These are phyloP conservation scores for Drosophila chauvacae DNA, from an alignment of 1,140 invertebrate genomes.

Conservation along the genomic window DNA sequence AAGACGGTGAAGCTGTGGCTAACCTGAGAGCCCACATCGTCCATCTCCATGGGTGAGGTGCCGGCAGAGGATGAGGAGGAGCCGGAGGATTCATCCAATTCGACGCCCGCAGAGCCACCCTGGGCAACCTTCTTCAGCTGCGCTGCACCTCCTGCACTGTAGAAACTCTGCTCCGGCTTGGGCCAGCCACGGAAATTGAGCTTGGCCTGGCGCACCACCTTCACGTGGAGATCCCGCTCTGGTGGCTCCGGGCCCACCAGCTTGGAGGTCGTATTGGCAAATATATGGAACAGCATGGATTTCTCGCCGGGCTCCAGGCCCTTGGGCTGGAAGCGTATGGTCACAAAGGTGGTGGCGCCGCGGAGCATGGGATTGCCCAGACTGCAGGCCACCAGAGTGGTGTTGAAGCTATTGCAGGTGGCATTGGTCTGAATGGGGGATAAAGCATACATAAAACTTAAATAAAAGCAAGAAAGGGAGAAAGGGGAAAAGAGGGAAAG, in stretches of 20 bases:
- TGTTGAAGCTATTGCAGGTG: conserved; percentile 90
- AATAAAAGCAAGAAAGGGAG: not conserved
- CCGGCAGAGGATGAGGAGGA: not conserved
- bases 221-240: conserved; percentile 86
- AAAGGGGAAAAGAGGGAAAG: too few relatives aligned
- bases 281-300: conserved; percentile 89
- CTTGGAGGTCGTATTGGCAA: conserved; percentile 94
- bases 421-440: conserved; percentile 81
- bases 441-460: too few relatives aligned
- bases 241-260: conserved; percentile 86
- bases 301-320: conserved; percentile 89
- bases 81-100: conserved; percentile 86
- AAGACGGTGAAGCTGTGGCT: conserved; percentile 93
- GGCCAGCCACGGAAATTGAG: conserved; percentile 91
- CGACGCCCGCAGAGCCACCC: not conserved
- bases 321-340: conserved; percentile 92
- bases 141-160: conserved; percentile 86
- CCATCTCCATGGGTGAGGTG: conserved; percentile 89
- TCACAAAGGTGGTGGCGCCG: conserved; percentile 86
- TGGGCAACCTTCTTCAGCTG: conserved; percentile 85
- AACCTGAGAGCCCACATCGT: conserved; percentile 93
- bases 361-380: conserved; percentile 95
- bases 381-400: conserved; percentile 90
- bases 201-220: conserved; percentile 93
- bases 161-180: conserved; percentile 92